phyloP scores from a whole-genome alignment of 2,113 vertebrate species.

The Orycteropus afer region DNA sequence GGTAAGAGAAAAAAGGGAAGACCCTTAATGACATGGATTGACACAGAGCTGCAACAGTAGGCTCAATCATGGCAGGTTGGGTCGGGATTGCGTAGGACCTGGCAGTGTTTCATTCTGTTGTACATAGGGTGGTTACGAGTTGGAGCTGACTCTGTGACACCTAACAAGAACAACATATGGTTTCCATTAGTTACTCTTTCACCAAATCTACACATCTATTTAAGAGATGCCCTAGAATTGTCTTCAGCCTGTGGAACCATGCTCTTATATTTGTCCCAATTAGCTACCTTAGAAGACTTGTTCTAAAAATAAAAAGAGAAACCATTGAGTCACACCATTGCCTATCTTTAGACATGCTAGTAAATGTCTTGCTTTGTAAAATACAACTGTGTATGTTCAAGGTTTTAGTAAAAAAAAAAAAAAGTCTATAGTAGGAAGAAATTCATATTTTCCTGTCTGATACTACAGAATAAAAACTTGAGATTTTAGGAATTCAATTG shows the following conservation, averaged over 20 bases:
- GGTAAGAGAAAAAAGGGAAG: too few relatives aligned
- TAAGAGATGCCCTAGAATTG: conserved; percentile 9
- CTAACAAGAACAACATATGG: too few relatives aligned
- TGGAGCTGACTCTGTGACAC: too few relatives aligned
- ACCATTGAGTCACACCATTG: neutral
- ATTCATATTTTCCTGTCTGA: neutral
- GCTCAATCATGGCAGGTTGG: too few relatives aligned
- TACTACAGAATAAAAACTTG: neutral
- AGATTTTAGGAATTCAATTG: conserved; percentile 1
- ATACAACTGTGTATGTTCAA: neutral
- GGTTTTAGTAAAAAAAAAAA: neutral
- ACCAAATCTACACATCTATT: neutral
- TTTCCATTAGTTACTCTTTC: neutral
- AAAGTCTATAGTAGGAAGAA: neutral
- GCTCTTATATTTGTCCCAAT: neutral
- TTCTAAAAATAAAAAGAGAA: neutral
- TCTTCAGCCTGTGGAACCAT: conserved; percentile 10
- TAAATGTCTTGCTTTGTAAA: neutral
- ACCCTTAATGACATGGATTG: too few relatives aligned
- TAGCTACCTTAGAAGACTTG: neutral
- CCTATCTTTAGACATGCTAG: neutral
- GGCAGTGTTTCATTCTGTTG: too few relatives aligned
- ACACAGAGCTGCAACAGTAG: too few relatives aligned
- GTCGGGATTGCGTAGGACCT: too few relatives aligned
- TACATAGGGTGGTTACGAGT: too few relatives aligned